Base-by-base conservation (phyloP, 2,113 vertebrate species). In the Bubo bubo region DNA sequence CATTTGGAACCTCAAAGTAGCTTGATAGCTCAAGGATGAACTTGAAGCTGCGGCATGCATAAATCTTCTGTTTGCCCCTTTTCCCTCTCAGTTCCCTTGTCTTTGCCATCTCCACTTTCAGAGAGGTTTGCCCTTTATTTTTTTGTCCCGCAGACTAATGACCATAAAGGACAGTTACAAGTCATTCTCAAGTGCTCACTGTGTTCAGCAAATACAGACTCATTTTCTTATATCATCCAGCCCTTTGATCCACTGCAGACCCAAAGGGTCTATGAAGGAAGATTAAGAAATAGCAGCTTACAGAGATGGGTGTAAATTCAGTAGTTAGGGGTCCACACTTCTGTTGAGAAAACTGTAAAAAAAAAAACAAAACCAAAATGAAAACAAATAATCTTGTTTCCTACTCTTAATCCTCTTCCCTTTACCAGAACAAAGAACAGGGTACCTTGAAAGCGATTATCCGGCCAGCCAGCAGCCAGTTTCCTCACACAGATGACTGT, bases 321-420 rank as follows among this genome's bases (percentile, higher is more conserved):
- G 27, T 21, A 14, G 0, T 0, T 4, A 67, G 58, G 6, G 21
- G 13, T 60, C 9, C 26, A 34, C 26, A 27, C 0, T 3, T 43
- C 53, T 68, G 21, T 3, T 12, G 30, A 75, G 60, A 95, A 86
- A 91, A 34, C 1, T 26, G 9, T 8, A 80, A 79, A 71, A 10
- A 9, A 35, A 60, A 37, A 22, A n/a, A n/a, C n/a, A n/a, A 60
- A 59, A 59, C 11, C 8, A 47, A 74, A 63, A 86, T 12, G 0
- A 86, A 95, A 84, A 22, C 15, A 10, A 62, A 34, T 50, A 45
- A 52, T 63, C 24, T 55, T 1, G 2, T 59, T 93, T 74, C 37
- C 47, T 59, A 30, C 47, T 71, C 37, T 74, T 79, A 47, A 66
- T 71, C 18, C n/a, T 72, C 47, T 85, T 79, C 70, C 24, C 12